Evolutionary conservation across 1,140 invertebrate genomes (phyloP), one percentile per base, ranked within the genome.

Genomic region (Aporrectodea caliginosa): DNA sequence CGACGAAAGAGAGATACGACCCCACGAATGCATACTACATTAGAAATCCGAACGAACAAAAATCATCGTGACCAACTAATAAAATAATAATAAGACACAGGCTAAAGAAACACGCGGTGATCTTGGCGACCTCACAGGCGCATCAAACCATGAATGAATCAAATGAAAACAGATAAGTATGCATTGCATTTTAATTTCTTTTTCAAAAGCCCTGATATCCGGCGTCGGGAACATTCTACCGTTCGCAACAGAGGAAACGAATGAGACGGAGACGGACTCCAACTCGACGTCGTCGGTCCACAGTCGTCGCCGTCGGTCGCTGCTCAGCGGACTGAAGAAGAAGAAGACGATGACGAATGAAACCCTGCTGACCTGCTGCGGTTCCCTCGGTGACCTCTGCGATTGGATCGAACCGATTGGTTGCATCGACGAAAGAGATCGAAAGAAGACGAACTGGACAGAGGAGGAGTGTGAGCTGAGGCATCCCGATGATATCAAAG

Each of bases 401-500:
- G 1, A 29, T 27, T 76, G 75, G 77, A 35, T 73, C 29, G 71
- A 78, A 72, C 31, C 71, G n/a, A 30, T 72, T 16, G 30, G 43
- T n/a, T 33, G 43, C 34, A 29, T 69, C 16, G 69, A 69, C 69
- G 43, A 58, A 33, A 73, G 73, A 69, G 69, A 78, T 31, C 14
- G 29, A 69, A 78, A 72, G 58, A 32, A 29, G 16, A 35, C 32
- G 22, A 35, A 78, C 22, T 72, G 70, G 69, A 72, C 34, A 78
- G 69, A 76, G 31, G 34, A 35, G 27, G 78, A 75, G 16, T 79
- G 72, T 32, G 71, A 73, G 22, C 27, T 1, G 34, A 76, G 34
- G 22, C 71, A 79, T 75, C 78, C 78, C 22, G 29, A 72, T 76
- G 78, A 79, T 35, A 27, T 79, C 34, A 68, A 73, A 1, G 73